Evolutionary conservation across 2,888 invertebrate genomes (phyloP).

Genomic region (Drosophila suboccidentalis): DNA sequence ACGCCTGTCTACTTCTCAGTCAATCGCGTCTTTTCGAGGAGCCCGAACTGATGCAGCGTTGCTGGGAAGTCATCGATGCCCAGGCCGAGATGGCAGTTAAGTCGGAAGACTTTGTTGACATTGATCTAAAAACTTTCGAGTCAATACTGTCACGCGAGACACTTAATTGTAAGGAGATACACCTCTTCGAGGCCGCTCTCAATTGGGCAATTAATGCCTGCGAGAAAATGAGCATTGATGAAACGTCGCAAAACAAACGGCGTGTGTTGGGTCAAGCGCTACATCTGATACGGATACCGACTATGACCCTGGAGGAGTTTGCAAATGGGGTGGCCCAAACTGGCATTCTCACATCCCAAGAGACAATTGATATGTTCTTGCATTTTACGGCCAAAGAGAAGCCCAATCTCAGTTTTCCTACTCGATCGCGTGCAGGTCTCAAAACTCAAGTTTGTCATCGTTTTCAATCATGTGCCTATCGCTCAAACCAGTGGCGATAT

Average conservation of each 20-base stretch:
- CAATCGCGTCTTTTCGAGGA: slow-evolving; percentile 98
- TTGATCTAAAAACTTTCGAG: slow-evolving; percentile 96
- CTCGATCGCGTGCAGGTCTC: slow-evolving; percentile 93
- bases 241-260: slow-evolving; percentile 92
- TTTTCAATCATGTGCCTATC: slow-evolving; percentile 98
- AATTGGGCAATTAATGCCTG: slow-evolving; percentile 98
- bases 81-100: slow-evolving; percentile 97
- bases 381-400: slow-evolving; percentile 96
- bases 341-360: slow-evolving; percentile 95
- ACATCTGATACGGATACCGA: slow-evolving; percentile 95
- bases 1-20: slow-evolving; percentile 97
- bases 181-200: slow-evolving; percentile 95
- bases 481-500: slow-evolving; percentile 99
- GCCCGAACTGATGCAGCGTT: slow-evolving; percentile 97
- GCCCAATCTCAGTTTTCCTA: slow-evolving; percentile 93
- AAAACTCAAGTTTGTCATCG: slow-evolving; percentile 97
- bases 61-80: slow-evolving; percentile 99
- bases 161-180: slow-evolving; percentile 97
- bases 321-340: slow-evolving; percentile 98
- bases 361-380: slow-evolving; percentile 97
- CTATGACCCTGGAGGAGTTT: slow-evolving; percentile 97
- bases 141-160: slow-evolving; percentile 97
- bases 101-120: slow-evolving; percentile 98
- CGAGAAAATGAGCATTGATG: slow-evolving; percentile 92
- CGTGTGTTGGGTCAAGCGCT: slow-evolving; percentile 92